These are phyloP conservation scores for Isurus oxyrinchus DNA, from an alignment of 2,113 vertebrate genomes.

Conservation along the genomic window DNA sequence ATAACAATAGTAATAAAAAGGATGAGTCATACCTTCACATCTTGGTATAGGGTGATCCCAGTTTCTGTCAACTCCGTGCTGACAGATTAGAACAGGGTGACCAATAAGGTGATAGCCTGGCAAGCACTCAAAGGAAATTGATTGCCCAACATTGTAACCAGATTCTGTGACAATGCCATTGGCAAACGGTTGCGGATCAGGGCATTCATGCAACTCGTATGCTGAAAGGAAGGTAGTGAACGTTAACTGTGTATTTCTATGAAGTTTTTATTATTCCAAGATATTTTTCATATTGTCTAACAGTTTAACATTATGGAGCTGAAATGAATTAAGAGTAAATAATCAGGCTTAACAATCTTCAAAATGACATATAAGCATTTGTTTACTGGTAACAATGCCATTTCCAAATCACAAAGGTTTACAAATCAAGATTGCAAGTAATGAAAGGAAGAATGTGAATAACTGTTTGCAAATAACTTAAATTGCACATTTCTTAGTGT, in stretches of 20 bases:
- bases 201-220: slow-evolving; percentile 91
- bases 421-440: not conserved
- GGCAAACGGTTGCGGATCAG: slow-evolving; percentile 86
- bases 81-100: slow-evolving; percentile 85
- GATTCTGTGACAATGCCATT: slow-evolving; percentile 88
- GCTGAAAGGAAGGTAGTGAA: slow-evolving; percentile 54
- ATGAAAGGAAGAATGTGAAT: not conserved
- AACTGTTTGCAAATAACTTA: not conserved
- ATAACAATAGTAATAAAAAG: not conserved
- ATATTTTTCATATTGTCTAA: not conserved
- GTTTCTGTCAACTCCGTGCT: slow-evolving; percentile 88
- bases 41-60: slow-evolving; percentile 89
- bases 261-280: not conserved
- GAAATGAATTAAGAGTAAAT: not conserved
- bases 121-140: slow-evolving; percentile 92
- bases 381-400: not conserved
- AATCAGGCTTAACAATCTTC: not conserved
- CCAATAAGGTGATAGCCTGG: slow-evolving; percentile 84
- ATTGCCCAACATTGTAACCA: slow-evolving; percentile 91
- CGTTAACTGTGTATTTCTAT: not conserved
- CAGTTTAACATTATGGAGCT: not conserved
- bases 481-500: not conserved
- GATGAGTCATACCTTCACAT: slow-evolving; percentile 79
- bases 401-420: not conserved
- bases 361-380: not conserved